Evolutionary conservation across 2,888 invertebrate genomes (phyloP).

Genomic region (Latheticus oryzae): DNA sequence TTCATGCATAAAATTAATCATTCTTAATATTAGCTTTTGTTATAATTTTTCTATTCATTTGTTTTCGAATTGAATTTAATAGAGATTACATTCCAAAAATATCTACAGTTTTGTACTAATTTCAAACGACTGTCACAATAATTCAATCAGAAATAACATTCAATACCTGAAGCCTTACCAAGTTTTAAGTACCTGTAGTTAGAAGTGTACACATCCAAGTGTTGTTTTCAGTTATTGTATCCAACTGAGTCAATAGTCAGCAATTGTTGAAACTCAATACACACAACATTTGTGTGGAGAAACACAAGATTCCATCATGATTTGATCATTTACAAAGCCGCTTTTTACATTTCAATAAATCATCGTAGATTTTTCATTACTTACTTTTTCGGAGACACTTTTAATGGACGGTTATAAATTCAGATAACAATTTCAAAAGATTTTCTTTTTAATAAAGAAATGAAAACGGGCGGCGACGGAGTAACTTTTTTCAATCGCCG

Average conservation of each 20-base stretch:
- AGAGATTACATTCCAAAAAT: too few relatives aligned
- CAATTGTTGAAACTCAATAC: constrained; percentile 14
- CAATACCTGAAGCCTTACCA: too few relatives aligned
- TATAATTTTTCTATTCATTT: too few relatives aligned
- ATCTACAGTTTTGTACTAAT: too few relatives aligned
- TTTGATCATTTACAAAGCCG: constrained; percentile 14
- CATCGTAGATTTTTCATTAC: constrained; percentile 45
- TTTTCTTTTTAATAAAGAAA: constrained; percentile 43
- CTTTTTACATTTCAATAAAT: constrained; percentile 37
- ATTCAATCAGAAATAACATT: too few relatives aligned
- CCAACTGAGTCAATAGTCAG: too few relatives aligned
- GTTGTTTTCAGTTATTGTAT: constrained; percentile 3
- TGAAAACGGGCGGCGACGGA: constrained; percentile 18
- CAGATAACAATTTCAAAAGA: constrained; percentile 45
- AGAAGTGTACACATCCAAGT: too few relatives aligned
- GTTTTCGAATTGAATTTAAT: too few relatives aligned
- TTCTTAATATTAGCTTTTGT: too few relatives aligned
- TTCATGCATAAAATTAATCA: too few relatives aligned
- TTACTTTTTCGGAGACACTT: constrained; percentile 42
- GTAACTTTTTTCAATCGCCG: constrained; percentile 23
- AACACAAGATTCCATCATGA: constrained; percentile 11
- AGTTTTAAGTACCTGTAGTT: too few relatives aligned
- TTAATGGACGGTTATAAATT: constrained; percentile 47
- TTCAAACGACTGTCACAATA: too few relatives aligned
- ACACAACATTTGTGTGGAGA: constrained; percentile 18